Conservation (phyloP, 2,113 vertebrate species). For the Elachura formosa region DNA sequence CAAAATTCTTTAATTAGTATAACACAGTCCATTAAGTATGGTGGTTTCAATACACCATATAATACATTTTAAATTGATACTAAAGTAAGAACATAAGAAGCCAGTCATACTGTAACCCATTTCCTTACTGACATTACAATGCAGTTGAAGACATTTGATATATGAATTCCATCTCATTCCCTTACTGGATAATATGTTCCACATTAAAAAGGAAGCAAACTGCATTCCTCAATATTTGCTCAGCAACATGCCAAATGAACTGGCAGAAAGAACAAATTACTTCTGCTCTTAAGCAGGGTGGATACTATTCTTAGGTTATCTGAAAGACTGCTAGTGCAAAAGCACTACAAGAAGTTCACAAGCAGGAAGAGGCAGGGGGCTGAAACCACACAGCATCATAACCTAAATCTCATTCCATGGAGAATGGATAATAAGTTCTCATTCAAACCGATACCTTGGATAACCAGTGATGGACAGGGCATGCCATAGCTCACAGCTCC, state of each 20-base stretch:
- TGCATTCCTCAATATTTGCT: slow-evolving; percentile 39
- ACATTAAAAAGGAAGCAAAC: slow-evolving; percentile 36
- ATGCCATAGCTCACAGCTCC: neutral
- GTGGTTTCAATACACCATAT: neutral
- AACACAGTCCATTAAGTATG: slow-evolving; percentile 49
- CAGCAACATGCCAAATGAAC: slow-evolving; percentile 30
- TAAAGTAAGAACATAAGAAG: neutral
- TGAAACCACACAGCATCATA: neutral
- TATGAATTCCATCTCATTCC: neutral
- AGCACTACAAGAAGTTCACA: neutral
- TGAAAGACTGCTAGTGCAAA: neutral
- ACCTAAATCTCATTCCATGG: too few species aligned
- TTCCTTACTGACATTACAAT: slow-evolving; percentile 1
- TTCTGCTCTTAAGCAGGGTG: neutral
- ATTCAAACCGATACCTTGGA: neutral
- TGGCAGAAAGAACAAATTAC: slow-evolving; percentile 42
- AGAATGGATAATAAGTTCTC: too few species aligned
- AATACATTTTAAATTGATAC: neutral
- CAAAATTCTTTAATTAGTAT: slow-evolving; percentile 46
- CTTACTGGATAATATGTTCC: slow-evolving; percentile 18
- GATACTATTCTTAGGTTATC: slow-evolving; percentile 37
- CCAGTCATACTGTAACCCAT: neutral
- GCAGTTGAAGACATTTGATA: slow-evolving; percentile 1
- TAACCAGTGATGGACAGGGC: neutral
- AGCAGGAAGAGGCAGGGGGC: neutral